phyloP scores from a whole-genome alignment of 2,797 vertebrate genomes.

The Sternotherus odoratus region DNA sequence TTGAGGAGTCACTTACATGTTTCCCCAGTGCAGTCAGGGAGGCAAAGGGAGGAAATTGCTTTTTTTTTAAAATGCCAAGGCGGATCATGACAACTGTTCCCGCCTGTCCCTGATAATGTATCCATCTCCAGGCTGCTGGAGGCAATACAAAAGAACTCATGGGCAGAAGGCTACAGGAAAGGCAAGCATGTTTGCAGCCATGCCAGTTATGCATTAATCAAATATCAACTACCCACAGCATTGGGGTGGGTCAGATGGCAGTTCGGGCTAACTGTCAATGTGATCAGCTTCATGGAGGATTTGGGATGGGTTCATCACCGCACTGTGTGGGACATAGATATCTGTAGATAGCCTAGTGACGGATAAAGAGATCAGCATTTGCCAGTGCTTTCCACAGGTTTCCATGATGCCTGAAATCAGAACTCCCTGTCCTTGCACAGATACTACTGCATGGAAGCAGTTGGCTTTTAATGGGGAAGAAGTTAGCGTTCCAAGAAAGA shows the following conservation, averaged over 20 bases:
- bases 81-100: conserved; percentile 65
- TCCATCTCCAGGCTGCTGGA: background rate
- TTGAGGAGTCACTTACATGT: conserved; percentile 74
- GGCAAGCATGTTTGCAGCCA: background rate
- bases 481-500: background rate
- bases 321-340: background rate
- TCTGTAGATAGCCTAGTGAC: background rate
- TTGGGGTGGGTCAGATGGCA: background rate
- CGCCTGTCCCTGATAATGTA: conserved; percentile 16
- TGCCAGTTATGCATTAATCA: background rate
- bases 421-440: fast-evolving
- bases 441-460: background rate
- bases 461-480: background rate
- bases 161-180: background rate
- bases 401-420: background rate
- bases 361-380: background rate
- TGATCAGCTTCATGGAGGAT: background rate
- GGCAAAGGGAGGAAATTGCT: conserved; percentile 71
- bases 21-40: conserved; percentile 59
- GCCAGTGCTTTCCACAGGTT: fast-evolving
- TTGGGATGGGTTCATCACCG: background rate
- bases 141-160: background rate
- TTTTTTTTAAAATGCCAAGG: conserved; percentile 45
- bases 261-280: background rate
- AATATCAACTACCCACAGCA: background rate